Evolutionary conservation across 2,888 invertebrate genomes (phyloP), one percentile per base, ranked within the genome.

Genomic region (Eurytoma adleriae): DNA sequence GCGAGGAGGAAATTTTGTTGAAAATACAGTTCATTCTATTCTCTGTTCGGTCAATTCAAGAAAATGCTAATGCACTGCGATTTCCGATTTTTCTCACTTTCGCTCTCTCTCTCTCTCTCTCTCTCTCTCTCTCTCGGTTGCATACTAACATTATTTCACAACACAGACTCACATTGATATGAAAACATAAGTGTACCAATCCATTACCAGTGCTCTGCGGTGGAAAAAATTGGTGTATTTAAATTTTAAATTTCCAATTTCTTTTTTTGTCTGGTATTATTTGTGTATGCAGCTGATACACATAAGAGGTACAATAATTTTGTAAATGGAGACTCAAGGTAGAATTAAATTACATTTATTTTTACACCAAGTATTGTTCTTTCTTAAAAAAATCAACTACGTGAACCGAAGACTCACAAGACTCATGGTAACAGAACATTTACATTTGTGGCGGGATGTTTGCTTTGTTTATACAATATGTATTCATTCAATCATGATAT

Each of bases 351-450:
- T 40, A 40, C 10, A 7, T 40, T 40, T 40, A 40, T 7, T 40
- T 40, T 10, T 40, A 40, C 40, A 40, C 40, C 40, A 40, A 40
- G 40, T 40, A 40, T 5, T 0, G 4, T 40, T 10, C 0, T 40
- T 40, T 40, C 10, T 10, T 40, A 54, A n/a, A 61, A n/a, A 30
- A 59, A 61, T 20, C 16, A 18, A 14, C 14, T 27, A 59, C 20
- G 50, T 62, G 59, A 75, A 74, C 62, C 54, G 61, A 75, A 75
- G 52, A 64, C 68, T 75, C 62, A 78, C 69, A 75, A 75, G 52
- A 64, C 68, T 75, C 62, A 78, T 72, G 73, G 70, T 74, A 78
- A 81, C 77, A 70, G 66, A 82, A 72, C 67, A 71, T 54, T 24
- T 59, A 79, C 27, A 66, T n/a, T 68, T 48, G 40, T 66, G 30